phyloP scores from a whole-genome alignment of 2,113 vertebrate genomes.

The Origma solitaria region DNA sequence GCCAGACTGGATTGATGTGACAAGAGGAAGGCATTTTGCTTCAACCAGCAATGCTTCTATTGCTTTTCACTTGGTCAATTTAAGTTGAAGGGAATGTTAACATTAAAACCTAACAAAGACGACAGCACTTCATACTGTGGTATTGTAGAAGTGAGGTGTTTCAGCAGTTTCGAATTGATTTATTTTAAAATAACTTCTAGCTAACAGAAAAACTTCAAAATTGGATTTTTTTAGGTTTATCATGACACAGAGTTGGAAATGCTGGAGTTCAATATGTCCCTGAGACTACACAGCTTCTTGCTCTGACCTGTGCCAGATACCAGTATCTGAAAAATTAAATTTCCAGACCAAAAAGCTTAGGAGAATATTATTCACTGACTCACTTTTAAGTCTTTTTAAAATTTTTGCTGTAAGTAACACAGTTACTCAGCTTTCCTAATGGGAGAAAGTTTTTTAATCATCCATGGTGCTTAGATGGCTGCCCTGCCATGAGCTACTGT shows the following conservation, averaged over 20 bases:
- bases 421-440: not conserved
- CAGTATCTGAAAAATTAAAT: not conserved
- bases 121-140: not conserved
- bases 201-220: not conserved
- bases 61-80: not conserved
- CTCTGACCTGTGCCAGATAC: not conserved
- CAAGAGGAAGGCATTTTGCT: not conserved
- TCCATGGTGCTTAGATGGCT: not conserved
- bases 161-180: not conserved
- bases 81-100: not conserved
- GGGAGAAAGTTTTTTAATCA: not conserved
- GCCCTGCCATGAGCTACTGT: not conserved
- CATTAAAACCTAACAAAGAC: not conserved
- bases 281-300: not conserved
- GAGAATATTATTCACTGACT: not conserved
- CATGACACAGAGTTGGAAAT: not conserved
- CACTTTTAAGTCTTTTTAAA: not conserved
- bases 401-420: not conserved
- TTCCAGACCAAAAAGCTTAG: not conserved
- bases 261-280: not conserved
- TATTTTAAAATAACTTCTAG: not conserved
- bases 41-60: not conserved
- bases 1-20: not conserved
- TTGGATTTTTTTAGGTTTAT: not conserved
- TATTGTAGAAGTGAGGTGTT: not conserved